Conservation (phyloP, 2,888 invertebrate genomes). For the Drosophila falleni region DNA sequence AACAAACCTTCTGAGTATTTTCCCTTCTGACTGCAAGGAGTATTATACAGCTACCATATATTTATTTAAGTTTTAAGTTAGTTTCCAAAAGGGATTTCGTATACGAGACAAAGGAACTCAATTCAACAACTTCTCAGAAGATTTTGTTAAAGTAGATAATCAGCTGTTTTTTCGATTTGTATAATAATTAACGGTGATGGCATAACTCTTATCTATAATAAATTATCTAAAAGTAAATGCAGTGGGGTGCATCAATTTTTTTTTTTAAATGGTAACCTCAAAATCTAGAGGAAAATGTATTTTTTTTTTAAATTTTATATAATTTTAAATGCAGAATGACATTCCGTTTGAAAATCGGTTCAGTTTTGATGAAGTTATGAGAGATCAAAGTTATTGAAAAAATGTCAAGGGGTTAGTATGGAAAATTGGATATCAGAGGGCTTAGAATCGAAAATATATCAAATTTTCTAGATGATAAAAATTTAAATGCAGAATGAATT, state of each 20-base stretch:
- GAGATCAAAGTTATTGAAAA: no score
- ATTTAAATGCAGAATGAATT: no score
- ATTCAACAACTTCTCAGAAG: background rate
- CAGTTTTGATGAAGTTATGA: no score
- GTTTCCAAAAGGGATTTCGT: constrained; percentile 47
- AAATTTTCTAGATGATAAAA: no score
- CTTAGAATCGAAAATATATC: no score
- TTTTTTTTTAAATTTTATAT: no score
- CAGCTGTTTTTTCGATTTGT: background rate
- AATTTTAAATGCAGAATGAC: no score
- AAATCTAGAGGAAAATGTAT: no score
- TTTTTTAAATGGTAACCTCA: no score
- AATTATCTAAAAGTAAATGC: background rate
- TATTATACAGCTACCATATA: background rate
- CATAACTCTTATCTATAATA: background rate
- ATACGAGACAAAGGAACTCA: constrained; percentile 33
- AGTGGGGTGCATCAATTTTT: background rate
- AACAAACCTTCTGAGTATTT: background rate
- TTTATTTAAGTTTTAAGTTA: background rate
- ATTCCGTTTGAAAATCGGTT: no score
- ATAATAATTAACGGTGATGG: constrained; percentile 14
- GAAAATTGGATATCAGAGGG: no score
- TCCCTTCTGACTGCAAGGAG: background rate
- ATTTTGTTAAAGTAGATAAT: background rate
- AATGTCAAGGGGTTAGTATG: no score